Evolutionary conservation across 2,113 vertebrate species (phyloP), one percentile per base, ranked within the genome.

Genomic region (Microcebus murinus): DNA sequence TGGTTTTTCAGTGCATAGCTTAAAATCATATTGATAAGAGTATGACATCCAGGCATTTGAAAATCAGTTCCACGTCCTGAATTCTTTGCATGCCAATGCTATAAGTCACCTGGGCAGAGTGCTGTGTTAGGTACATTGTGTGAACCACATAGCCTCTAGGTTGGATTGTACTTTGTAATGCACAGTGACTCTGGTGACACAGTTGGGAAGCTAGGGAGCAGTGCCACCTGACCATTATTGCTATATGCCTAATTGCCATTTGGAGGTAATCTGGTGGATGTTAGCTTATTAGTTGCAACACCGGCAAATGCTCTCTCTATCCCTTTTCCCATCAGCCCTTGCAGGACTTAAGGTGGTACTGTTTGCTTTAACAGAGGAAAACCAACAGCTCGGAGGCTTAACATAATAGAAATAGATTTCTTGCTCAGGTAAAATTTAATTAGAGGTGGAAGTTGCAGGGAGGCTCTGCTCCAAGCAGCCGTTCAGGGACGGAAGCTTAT

Each of bases 21-120:
- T 63, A 95, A 89, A 87, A 87, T 85, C 74, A 23, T 76, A 87
- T 87, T 23, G 65, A 93, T 95, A 84, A 91, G 86, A 90, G 15
- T 92, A 93, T 84, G 91, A 45, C 79, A 95, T 57, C 34, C 52
- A 39, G 76, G 79, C 68, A 45, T 7, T n/a, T 71, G 93, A 87
- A 96, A 93, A 92, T 71, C 91, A 89, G 3, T 74, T 76, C 52
- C 74, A 87, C 25, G 12, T 67, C 82, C 68, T 45, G 61, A 59
- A 84, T 81, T 81, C 91, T 81, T 65, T 25, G 74, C n/a, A 39
- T 29, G 84, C 63, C 27, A 31, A 4, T 23, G n/a, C 25, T 52
- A 0, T 20, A 23, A 67, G 88, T 95, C 87, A 92, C 45, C 1
- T 4, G 80, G 31, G 18, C 50, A n/a, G 71, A 21, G 13, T 8